Conservation (phyloP, 2,113 vertebrate species). For the Callionymus lyra region DNA sequence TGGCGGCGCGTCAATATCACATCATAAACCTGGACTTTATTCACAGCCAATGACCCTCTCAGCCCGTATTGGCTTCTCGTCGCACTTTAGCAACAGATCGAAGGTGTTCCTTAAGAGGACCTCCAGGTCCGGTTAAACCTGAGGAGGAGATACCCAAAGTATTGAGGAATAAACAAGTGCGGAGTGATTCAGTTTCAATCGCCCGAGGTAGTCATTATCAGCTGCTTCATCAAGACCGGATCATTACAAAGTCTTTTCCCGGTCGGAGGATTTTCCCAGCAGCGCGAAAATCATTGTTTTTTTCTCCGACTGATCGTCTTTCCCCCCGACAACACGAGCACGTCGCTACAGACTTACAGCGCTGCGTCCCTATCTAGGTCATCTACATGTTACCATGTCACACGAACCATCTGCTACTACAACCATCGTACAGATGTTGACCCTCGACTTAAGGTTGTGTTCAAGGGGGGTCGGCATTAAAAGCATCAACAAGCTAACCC, state of each 20-base stretch:
- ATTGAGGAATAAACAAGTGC: slow-evolving; percentile 4
- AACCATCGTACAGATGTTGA: slow-evolving; percentile 19
- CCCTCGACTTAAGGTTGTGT: slow-evolving; percentile 7
- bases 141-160: slow-evolving; percentile 44
- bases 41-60: slow-evolving; percentile 20
- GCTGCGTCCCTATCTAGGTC: not conserved
- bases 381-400: slow-evolving; percentile 19
- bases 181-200: slow-evolving; percentile 29
- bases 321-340: too few species aligned
- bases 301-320: too few species aligned
- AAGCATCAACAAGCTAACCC: slow-evolving; percentile 8
- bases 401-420: slow-evolving; percentile 13
- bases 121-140: slow-evolving; percentile 36
- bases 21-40: slow-evolving; percentile 11
- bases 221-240: slow-evolving; percentile 49
- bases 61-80: slow-evolving; percentile 28
- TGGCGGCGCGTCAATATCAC: slow-evolving; percentile 14
- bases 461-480: slow-evolving; percentile 3
- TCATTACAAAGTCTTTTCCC: slow-evolving; percentile 39
- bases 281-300: not conserved
- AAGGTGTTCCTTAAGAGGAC: slow-evolving; percentile 31
- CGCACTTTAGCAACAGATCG: too few species aligned
- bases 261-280: slow-evolving; percentile 35
- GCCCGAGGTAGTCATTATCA: slow-evolving; percentile 47
- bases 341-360: too few species aligned